Base-by-base conservation (phyloP, 2,888 invertebrate genomes). In the Salpingus planirostris region DNA sequence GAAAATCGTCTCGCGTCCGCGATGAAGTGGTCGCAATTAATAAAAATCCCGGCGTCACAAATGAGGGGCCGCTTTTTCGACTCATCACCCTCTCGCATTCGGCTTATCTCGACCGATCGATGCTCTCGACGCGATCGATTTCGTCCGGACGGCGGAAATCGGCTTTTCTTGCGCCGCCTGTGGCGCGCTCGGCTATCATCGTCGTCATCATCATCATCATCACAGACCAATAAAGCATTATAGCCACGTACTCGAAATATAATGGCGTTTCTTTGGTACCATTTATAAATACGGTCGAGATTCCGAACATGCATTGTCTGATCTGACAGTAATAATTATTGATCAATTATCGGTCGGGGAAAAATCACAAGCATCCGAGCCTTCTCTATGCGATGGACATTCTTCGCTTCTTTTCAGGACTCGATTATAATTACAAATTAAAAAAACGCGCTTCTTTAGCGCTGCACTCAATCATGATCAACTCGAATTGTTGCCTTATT, bases 271-370 rank as follows among this genome's bases (percentile, higher is more conserved):
- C 42, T 40, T 41, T 36, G 39, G 38, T 36, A 34, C 24, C 42
- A 50, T 48, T 49, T 45, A 50, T 48, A 46, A 48, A 52, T 49
- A 47, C 43, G 36, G 43, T 29, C 46, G 40, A 44, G 48, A 52
- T 50, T 48, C 53, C 51, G 31, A 49, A 39, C 51, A 38, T 38
- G 47, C 49, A 53, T 53, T 53, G 53, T 53, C 46, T 47, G 43
- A 49, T 44, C 47, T 49, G 53, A 52, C 54, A 49, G 49, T 54
- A 49, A 56, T 54, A 56, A 57, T 57, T 56, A 57, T 49, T 47
- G 54, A 54, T 55, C 55, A 56, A 56, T 55, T 54, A 55, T 49
- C 39, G 46, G 43, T 36, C 44, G 44, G 44, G 32, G 42, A 52
- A 52, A 54, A 50, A 53, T 53, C 43, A 41, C 37, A 52, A 43